Evolutionary conservation across 2,113 vertebrate species (phyloP), one percentile per base, ranked within the genome.

Genomic region (Colaptes auratus): DNA sequence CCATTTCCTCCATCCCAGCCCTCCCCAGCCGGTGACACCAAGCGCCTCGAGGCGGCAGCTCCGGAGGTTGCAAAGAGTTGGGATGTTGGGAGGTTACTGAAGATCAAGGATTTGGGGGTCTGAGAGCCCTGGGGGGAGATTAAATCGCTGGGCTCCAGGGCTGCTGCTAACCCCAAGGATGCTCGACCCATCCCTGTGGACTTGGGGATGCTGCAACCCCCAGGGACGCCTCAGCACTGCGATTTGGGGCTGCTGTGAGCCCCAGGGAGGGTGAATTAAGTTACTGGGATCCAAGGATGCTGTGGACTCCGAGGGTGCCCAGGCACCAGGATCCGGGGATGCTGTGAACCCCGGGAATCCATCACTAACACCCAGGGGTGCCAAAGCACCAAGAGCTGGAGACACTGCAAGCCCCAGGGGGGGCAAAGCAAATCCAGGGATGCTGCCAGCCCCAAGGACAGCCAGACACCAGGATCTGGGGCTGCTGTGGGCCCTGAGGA

Each of bases 111-210:
- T 33, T 15, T 24, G 23, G 60, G 60, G 35, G 17, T 48, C 20
- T 31, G 31, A 1, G 1, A 17, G 8, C 9, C 3, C 13, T 21
- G 2, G 42, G n/a, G 53, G 12, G 6, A 53, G 52, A 15, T 23
- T 21, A 53, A 24, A 53, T 12, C 12, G 13, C 52, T 28, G 53
- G 53, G 53, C 28, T 28, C 61, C 61, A 10, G 61, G 35, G 15
- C 23, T 39, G 36, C 63, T 65, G 63, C 17, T 25, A 42, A 28
- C 11, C 17, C 27, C 36, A 5, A 15, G 33, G 23, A n/a, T 60
- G 31, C 19, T n/a, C 11, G 6, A 35, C 23, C 31, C n/a, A 15
- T 24, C 21, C 59, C 33, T 23, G 8, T 8, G 60, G 61, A 27
- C 10, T 11, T 39, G 25, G 12, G 33, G 35, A 12, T 27, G 33